These are phyloP conservation scores for Fukomys damarensis DNA, from an alignment of 2,113 vertebrate species.

Conservation along the genomic window DNA sequence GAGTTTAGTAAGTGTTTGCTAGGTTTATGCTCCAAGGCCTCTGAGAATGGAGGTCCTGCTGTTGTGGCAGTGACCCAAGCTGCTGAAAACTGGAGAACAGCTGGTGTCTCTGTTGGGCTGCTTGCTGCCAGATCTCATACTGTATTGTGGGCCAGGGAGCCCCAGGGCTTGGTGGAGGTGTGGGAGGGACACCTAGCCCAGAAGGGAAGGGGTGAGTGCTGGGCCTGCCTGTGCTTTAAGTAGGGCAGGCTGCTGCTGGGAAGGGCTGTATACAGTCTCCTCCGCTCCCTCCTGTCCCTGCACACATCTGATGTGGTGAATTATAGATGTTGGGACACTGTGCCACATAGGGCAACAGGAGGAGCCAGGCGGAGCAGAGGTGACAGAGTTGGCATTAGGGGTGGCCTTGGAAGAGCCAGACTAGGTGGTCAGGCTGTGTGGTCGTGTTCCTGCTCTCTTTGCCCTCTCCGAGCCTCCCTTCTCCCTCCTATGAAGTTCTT, in stretches of 20 bases:
- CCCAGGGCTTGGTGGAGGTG: not conserved
- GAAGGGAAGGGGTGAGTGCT: not conserved
- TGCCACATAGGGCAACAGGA: not conserved
- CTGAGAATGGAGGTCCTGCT: not conserved
- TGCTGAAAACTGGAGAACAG: not conserved
- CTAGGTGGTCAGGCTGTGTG: not conserved
- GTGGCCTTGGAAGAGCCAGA: not conserved
- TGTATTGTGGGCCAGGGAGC: not conserved
- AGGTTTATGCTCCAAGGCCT: not conserved
- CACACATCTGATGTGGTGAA: not conserved
- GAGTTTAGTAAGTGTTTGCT: not conserved
- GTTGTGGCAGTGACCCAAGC: not conserved
- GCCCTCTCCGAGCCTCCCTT: not conserved
- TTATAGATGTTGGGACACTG: slow-evolving; percentile 31
- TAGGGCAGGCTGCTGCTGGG: not conserved
- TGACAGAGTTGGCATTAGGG: not conserved
- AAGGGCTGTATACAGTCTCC: not conserved
- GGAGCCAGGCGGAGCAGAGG: not conserved
- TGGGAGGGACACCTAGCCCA: not conserved
- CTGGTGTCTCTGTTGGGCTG: not conserved
- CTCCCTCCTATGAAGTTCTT: not conserved
- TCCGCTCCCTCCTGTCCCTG: not conserved
- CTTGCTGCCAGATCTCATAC: not conserved
- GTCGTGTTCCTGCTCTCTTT: accelerated
- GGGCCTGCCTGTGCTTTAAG: not conserved